phyloP scores from a whole-genome alignment of 2,888 invertebrate genomes.

The Andrena trimmerana region DNA sequence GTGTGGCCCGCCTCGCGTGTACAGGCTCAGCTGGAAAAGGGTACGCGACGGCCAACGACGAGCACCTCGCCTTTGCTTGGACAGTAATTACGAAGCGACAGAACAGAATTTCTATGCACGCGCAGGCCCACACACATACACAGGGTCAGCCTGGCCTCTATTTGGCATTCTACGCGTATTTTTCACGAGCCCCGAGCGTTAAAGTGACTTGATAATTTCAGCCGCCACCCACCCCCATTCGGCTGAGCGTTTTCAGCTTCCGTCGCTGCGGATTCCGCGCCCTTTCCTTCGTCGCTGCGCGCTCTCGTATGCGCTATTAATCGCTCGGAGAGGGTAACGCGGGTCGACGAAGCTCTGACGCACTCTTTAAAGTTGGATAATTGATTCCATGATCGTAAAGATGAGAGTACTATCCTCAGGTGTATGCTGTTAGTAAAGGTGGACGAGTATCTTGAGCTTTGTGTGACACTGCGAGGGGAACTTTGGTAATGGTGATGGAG shows the following conservation, averaged over 20 bases:
- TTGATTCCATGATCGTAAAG: not conserved
- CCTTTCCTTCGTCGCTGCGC: conserved; percentile 16
- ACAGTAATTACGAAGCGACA: conserved; percentile 60
- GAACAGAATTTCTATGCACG: conserved; percentile 49
- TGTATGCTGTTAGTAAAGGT: too few species aligned
- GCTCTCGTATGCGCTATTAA: not conserved
- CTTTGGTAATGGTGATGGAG: conserved; percentile 1
- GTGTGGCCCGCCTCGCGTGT: not conserved
- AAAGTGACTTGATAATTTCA: conserved; percentile 59
- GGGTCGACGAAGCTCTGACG: not conserved
- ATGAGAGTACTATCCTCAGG: not conserved
- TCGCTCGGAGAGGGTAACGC: conserved; percentile 1
- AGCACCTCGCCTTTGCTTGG: conserved; percentile 46
- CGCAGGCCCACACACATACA: conserved; percentile 15
- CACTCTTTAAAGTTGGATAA: not conserved
- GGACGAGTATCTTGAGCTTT: too few species aligned
- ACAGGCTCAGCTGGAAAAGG: conserved; percentile 3
- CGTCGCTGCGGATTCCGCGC: conserved; percentile 30
- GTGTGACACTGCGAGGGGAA: not conserved
- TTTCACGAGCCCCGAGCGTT: conserved; percentile 44
- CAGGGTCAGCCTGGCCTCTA: not conserved
- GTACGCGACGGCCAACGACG: conserved; percentile 17
- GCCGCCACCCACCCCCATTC: conserved; percentile 1
- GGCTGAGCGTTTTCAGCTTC: conserved; percentile 29
- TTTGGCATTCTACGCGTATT: conserved; percentile 56